phyloP scores from a whole-genome alignment of 2,888 invertebrate genomes.

The Hemistola chrysoprasaria region DNA sequence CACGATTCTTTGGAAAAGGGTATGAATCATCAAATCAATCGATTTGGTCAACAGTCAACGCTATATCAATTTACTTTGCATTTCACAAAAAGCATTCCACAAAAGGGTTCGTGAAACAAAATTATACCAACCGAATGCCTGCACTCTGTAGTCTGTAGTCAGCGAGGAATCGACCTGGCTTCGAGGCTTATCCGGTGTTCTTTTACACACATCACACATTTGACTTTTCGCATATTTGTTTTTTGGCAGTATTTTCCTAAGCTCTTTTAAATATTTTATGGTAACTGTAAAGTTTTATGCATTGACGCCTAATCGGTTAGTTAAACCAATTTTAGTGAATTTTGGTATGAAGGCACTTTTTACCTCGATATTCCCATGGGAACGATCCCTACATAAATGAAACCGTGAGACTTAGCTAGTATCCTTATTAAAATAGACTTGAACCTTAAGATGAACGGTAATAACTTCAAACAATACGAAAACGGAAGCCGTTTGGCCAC shows the following conservation, averaged over 20 bases:
- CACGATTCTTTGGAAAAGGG: constrained; percentile 38
- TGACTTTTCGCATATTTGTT: constrained; percentile 14
- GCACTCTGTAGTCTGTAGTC: constrained; percentile 47
- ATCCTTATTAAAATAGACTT: constrained; percentile 1
- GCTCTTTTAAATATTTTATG: too few relatives aligned
- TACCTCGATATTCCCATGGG: too few relatives aligned
- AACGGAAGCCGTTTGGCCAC: constrained; percentile 21
- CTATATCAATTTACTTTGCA: constrained; percentile 50
- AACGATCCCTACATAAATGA: too few relatives aligned
- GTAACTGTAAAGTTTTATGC: too few relatives aligned
- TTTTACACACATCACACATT: constrained; percentile 40
- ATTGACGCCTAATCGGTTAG: too few relatives aligned
- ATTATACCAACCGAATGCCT: constrained; percentile 55
- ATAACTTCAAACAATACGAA: constrained; percentile 13
- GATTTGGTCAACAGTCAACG: constrained; percentile 51
- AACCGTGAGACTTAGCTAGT: constrained; percentile 1
- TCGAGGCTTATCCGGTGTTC: constrained; percentile 55
- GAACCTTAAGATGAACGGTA: neutral
- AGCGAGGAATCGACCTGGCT: constrained; percentile 53
- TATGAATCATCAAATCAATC: constrained; percentile 64
- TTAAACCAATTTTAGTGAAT: too few relatives aligned
- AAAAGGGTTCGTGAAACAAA: constrained; percentile 53
- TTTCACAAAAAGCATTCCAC: constrained; percentile 53
- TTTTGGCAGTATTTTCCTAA: too few relatives aligned
- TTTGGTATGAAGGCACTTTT: too few relatives aligned